Conservation (phyloP, 1,140 invertebrate species). For the Drusus annulatus region DNA sequence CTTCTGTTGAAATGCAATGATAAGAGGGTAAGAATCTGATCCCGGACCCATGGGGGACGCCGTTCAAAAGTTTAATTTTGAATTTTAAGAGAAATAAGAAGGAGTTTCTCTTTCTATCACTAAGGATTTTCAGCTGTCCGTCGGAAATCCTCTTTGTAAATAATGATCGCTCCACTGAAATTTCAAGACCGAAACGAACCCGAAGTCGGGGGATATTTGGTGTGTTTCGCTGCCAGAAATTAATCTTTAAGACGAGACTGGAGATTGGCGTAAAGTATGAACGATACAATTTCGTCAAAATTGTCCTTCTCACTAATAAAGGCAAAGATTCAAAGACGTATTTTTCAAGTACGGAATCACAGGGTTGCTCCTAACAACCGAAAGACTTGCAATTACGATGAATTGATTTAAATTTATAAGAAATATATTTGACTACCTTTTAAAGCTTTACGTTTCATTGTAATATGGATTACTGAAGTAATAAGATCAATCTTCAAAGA, state of each 20-base stretch:
- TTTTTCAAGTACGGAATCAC: too few relatives aligned
- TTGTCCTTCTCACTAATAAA: neutral
- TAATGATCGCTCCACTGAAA: slow-evolving; percentile 20
- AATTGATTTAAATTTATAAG: too few relatives aligned
- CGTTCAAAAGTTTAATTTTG: slow-evolving; percentile 29
- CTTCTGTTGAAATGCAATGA: neutral
- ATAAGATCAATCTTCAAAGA: too few relatives aligned
- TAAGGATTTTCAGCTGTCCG: slow-evolving; percentile 24
- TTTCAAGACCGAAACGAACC: too few relatives aligned
- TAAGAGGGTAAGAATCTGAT: neutral
- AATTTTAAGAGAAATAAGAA: slow-evolving; percentile 5
- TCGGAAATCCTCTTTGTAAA: slow-evolving; percentile 20
- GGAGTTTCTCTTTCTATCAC: slow-evolving; percentile 10
- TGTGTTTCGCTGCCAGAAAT: neutral
- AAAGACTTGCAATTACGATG: too few relatives aligned
- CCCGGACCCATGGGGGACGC: neutral
- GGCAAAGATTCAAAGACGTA: too few relatives aligned
- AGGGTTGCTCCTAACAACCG: too few relatives aligned
- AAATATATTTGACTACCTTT: too few relatives aligned
- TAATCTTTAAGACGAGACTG: neutral
- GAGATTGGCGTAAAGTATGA: neutral
- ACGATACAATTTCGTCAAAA: neutral
- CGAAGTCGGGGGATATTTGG: too few relatives aligned
- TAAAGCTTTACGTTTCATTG: too few relatives aligned
- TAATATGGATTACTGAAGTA: too few relatives aligned